Evolutionary conservation across 2,113 vertebrate species (phyloP).

Genomic region (Sinosuthora webbiana): DNA sequence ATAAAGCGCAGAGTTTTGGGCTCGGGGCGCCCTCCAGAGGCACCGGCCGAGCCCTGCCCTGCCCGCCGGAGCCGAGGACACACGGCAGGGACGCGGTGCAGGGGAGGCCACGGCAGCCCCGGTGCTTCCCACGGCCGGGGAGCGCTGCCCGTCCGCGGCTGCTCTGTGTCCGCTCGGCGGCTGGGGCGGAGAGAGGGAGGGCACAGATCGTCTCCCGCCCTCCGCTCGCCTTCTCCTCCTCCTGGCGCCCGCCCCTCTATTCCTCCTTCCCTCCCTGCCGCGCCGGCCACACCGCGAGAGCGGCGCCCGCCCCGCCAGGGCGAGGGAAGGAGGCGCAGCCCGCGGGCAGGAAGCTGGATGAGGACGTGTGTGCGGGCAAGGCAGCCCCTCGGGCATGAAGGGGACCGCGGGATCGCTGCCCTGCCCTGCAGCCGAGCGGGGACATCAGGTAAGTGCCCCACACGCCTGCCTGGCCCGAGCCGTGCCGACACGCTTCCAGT

Average conservation of each 20-base stretch:
- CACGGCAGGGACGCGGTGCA: too few relatives aligned
- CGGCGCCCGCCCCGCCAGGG: not conserved
- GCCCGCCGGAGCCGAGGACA: not conserved
- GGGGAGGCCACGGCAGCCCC: rapidly evolving
- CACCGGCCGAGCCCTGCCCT: not conserved
- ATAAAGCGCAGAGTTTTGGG: not conserved
- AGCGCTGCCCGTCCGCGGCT: rapidly evolving
- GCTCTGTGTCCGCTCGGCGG: rapidly evolving
- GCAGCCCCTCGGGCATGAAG: constrained; percentile 16
- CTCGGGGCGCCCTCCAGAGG: not conserved
- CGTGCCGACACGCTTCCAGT: not conserved
- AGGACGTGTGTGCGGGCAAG: not conserved
- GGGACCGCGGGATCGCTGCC: not conserved
- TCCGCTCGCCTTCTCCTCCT: not conserved
- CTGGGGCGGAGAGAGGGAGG: not conserved
- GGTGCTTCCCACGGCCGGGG: rapidly evolving
- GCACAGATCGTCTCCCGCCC: not conserved
- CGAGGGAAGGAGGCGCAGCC: not conserved
- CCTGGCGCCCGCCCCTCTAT: not conserved
- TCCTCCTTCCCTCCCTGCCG: not conserved
- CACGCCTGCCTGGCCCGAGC: not conserved
- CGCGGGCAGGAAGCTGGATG: not conserved
- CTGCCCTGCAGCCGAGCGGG: not conserved
- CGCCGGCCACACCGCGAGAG: not conserved
- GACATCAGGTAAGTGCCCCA: constrained; percentile 24